phyloP scores from a whole-genome alignment of 2,797 vertebrate genomes.

The Corythornis leucogaster region DNA sequence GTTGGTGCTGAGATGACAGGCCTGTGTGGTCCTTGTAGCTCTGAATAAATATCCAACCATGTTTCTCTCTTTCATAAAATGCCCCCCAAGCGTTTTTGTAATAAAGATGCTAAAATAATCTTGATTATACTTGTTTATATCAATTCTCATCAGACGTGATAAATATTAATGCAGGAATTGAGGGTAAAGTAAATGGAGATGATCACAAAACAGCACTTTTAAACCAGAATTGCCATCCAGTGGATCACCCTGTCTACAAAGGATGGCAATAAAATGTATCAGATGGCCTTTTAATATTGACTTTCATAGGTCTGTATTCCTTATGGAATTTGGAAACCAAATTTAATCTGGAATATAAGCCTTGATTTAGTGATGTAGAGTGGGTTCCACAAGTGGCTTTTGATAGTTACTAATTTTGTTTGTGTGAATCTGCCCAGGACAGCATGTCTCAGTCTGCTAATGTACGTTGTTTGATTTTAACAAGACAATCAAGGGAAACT shows the following conservation, averaged over 20 bases:
- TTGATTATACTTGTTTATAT: slow-evolving; percentile 55
- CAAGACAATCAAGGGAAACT: neutral
- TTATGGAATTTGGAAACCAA: neutral
- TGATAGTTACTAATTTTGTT: neutral
- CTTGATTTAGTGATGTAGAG: neutral
- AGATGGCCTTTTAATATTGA: neutral
- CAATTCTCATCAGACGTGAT: slow-evolving; percentile 42
- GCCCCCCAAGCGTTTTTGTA: neutral
- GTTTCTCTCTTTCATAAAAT: neutral
- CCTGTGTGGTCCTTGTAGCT: neutral
- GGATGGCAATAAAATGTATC: neutral
- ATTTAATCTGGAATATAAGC: neutral
- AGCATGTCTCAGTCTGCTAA: neutral
- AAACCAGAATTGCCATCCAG: slow-evolving; percentile 5
- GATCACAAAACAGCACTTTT: slow-evolving; percentile 28
- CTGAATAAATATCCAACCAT: neutral
- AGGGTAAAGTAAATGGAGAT: neutral
- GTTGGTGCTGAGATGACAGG: neutral
- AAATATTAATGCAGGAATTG: slow-evolving; percentile 52
- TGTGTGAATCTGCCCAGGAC: neutral
- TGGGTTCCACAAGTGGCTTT: neutral
- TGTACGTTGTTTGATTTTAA: neutral
- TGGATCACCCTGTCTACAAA: slow-evolving; percentile 15
- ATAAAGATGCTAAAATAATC: slow-evolving; percentile 38
- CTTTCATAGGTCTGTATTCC: neutral